Evolutionary conservation across 2,888 invertebrate genomes (phyloP).

Genomic region (Celastrina argiolus): DNA sequence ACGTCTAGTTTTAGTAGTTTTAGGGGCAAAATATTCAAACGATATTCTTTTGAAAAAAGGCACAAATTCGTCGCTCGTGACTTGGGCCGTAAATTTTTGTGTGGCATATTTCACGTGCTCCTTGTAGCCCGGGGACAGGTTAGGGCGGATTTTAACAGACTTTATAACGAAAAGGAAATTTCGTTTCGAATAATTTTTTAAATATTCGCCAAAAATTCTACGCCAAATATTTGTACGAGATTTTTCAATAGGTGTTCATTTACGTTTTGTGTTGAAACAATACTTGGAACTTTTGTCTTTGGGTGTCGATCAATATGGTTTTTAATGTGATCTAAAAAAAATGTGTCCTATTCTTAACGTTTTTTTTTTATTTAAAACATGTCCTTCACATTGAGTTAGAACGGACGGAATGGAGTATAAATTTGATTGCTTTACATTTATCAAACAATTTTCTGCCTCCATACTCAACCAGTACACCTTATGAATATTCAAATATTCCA

Average conservation of each 20-base stretch:
- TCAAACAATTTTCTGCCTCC: neutral
- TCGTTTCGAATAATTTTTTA: slow-evolving; percentile 32
- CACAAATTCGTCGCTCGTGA: slow-evolving; percentile 22
- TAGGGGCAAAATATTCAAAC: too few species aligned
- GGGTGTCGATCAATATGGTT: neutral
- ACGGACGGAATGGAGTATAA: too few species aligned
- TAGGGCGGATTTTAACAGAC: slow-evolving; percentile 36
- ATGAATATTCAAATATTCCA: slow-evolving; percentile 5
- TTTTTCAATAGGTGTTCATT: slow-evolving; percentile 4
- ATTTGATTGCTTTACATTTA: too few species aligned
- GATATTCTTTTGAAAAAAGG: neutral
- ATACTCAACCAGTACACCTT: neutral
- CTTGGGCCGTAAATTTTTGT: slow-evolving; percentile 29
- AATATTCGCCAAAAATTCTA: slow-evolving; percentile 23
- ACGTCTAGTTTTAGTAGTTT: too few species aligned
- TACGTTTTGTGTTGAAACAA: neutral
- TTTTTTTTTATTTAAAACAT: too few species aligned
- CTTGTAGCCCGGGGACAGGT: slow-evolving; percentile 37
- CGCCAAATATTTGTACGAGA: slow-evolving; percentile 1
- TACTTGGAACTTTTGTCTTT: neutral
- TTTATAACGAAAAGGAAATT: slow-evolving; percentile 33
- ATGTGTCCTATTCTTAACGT: too few species aligned
- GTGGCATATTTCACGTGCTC: slow-evolving; percentile 43
- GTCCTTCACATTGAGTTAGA: too few species aligned
- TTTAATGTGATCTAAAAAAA: too few species aligned